Evolutionary conservation across 92 coral and sea anemone species (phyloP).

Genomic region (Diadumene lineata): DNA sequence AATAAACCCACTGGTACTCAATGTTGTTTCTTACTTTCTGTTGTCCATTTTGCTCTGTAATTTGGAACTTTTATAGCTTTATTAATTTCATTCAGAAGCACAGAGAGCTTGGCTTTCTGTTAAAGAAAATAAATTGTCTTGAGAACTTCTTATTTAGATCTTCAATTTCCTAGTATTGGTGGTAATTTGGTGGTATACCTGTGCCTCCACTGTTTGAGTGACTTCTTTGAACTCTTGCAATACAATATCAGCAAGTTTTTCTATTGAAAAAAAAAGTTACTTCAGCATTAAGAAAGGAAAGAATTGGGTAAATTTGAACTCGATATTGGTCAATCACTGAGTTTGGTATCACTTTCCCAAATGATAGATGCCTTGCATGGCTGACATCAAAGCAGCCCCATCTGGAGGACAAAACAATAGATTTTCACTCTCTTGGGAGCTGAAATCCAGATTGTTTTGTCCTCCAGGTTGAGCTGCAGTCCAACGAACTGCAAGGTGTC

Average conservation of each 20-base stretch:
- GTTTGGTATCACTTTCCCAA: too few relatives aligned
- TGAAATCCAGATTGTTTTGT: too few relatives aligned
- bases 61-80: conserved; percentile 73
- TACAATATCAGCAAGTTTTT: conserved; percentile 85
- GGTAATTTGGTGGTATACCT: too few relatives aligned
- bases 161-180: background rate
- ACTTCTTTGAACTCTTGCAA: conserved; percentile 92
- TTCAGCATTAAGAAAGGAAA: too few relatives aligned
- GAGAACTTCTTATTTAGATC: background rate
- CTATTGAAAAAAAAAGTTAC: conserved; percentile 39
- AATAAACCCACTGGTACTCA: background rate
- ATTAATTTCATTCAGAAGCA: conserved; percentile 74
- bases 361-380: too few relatives aligned
- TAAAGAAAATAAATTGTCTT: background rate
- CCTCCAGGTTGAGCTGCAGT: too few relatives aligned
- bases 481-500: too few relatives aligned
- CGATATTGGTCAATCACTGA: too few relatives aligned
- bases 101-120: conserved; percentile 86
- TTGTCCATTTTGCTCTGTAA: conserved; percentile 86
- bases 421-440: too few relatives aligned
- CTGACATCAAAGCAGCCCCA: too few relatives aligned
- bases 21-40: conserved; percentile 63
- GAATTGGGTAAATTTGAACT: too few relatives aligned
- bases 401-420: too few relatives aligned
- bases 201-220: conserved; percentile 91